These are phyloP conservation scores for Mongoloraphidia duomilia DNA, from an alignment of 2,888 invertebrate genomes.

Conservation along the genomic window DNA sequence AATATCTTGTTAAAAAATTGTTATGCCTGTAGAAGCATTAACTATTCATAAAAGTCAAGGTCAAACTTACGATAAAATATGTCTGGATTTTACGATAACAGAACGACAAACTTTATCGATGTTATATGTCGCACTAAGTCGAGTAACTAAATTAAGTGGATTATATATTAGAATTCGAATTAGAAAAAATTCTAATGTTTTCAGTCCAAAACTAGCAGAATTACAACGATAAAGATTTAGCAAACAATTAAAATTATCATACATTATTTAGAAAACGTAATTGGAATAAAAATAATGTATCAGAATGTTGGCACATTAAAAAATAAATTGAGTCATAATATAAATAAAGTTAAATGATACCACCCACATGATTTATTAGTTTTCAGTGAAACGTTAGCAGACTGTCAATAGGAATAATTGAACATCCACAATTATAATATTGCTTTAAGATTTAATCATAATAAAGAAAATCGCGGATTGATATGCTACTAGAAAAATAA, in stretches of 20 bases:
- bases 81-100: slow-evolving; percentile 2
- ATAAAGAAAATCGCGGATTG: not conserved
- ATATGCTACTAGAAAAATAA: slow-evolving; percentile 2
- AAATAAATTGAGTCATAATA: slow-evolving; percentile 1
- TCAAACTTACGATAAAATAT: slow-evolving; percentile 3
- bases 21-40: slow-evolving; percentile 12
- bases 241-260: not conserved
- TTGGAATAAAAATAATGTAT: slow-evolving; percentile 2
- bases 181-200: not conserved
- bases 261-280: slow-evolving; percentile 1
- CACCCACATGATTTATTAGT: not conserved
- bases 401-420: not conserved
- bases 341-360: not conserved
- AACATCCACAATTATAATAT: not conserved
- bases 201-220: not conserved
- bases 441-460: not conserved
- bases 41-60: slow-evolving; percentile 17
- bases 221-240: not conserved
- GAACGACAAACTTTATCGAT: not conserved
- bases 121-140: slow-evolving; percentile 6
- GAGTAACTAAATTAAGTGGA: slow-evolving; percentile 6
- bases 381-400: not conserved
- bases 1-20: slow-evolving; percentile 13
- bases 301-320: slow-evolving; percentile 3
- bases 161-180: slow-evolving; percentile 15